Base-by-base conservation (phyloP, 2,888 invertebrate species). In the Folsomia manolachei region DNA sequence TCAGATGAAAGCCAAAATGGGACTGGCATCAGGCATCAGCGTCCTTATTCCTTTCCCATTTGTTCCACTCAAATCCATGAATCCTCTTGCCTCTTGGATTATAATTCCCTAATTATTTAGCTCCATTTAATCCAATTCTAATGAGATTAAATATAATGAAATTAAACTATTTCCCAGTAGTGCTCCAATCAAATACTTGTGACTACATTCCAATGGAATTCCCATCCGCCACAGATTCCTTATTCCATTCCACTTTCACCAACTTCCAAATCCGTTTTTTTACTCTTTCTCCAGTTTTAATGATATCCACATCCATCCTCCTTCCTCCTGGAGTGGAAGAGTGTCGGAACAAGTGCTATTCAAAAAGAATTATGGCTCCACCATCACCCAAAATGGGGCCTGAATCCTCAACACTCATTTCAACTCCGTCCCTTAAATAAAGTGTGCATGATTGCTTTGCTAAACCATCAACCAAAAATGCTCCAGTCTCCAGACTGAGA, bases 391-490 rank as follows among this genome's bases (percentile, higher is more conserved):
- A 14, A 9, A 39, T 14, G 52, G 21, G 23, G 2, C 52, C 24
- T 14, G 24, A 14, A 14, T 19, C 62, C 19, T 2, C 66, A 39
- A 14, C 51, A 7, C 27, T 39, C 39, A 66, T 66, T 66, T 66
- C 66, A 66, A 66, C 51, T 66, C 51, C 51, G 66, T 66, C 66
- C 39, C 51, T 66, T 66, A n/a, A n/a, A n/a, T n/a, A n/a, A 66
- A 66, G 66, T 66, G 66, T 66, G 66, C 66, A 66, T 66, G 66
- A 66, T 66, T 66, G 66, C 66, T 18, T 51, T 51, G 66, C 27
- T 11, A 51, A 66, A 66, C 66, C 19, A 66, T 66, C 66, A 66
- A 66, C 39, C 39, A 39, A 39, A 39, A 9, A 14, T 4, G 39
- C 39, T 9, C 4, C 4, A 39, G 4, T 39, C 39, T 39, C 39